Evolutionary conservation across 1,140 invertebrate species (phyloP).

Genomic region (Spodoptera frugiperda): DNA sequence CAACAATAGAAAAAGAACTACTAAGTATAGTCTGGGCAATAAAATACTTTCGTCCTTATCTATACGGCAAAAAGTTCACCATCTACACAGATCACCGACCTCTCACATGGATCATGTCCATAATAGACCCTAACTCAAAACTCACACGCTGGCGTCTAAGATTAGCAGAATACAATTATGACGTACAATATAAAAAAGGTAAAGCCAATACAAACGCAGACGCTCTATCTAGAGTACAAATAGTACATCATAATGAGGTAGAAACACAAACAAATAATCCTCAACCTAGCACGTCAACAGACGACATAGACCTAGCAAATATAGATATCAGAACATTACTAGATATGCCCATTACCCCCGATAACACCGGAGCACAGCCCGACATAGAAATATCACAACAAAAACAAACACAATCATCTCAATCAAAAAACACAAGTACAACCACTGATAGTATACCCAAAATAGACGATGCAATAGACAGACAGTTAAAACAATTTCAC

Average conservation of each 20-base stretch:
- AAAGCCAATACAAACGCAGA: constrained; percentile 46
- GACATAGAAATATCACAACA: background rate
- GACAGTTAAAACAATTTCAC: constrained; percentile 52
- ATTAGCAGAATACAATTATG: constrained; percentile 49
- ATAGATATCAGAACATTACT: background rate
- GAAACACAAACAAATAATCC: constrained; percentile 2
- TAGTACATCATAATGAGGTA: constrained; percentile 17
- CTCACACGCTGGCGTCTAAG: constrained; percentile 47
- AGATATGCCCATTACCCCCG: background rate
- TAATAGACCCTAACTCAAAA: too few relatives aligned
- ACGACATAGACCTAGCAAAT: background rate
- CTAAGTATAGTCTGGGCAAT: too few relatives aligned
- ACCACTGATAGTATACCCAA: constrained; percentile 43
- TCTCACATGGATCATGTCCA: too few relatives aligned
- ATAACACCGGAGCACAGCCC: background rate
- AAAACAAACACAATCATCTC: background rate
- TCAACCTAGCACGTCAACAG: constrained; percentile 40
- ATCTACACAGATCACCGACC: too few relatives aligned
- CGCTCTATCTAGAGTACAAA: constrained; percentile 33
- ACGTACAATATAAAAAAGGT: constrained; percentile 50
- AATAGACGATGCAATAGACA: constrained; percentile 52
- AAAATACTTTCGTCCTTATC: too few relatives aligned
- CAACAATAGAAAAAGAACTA: too few relatives aligned
- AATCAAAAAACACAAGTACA: background rate
- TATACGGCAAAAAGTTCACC: too few relatives aligned